Evolutionary conservation across 1,140 invertebrate genomes (phyloP).

Genomic region (Drosophila melanogaster): DNA sequence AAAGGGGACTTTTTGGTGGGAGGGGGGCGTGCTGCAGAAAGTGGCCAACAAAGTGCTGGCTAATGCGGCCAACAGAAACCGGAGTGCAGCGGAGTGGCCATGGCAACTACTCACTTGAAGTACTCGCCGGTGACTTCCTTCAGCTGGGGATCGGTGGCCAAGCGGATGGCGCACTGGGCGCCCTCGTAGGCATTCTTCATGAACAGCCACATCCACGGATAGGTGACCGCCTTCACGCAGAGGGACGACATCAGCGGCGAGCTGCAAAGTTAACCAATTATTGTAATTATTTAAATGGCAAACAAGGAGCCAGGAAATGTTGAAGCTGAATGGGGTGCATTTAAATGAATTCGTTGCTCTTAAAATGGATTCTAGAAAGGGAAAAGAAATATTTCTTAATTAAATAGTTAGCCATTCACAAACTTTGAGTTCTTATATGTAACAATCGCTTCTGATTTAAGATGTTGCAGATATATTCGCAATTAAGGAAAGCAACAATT

Average conservation of each 20-base stretch:
- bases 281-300: slow-evolving; percentile 52
- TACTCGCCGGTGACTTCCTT: slow-evolving; percentile 87
- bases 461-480: no score
- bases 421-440: no score
- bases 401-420: no score
- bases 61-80: slow-evolving; percentile 50
- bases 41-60: slow-evolving; percentile 52
- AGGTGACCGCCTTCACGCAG: slow-evolving; percentile 86
- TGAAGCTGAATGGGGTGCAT: background rate
- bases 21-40: slow-evolving; percentile 13
- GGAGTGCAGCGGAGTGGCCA: slow-evolving; percentile 30
- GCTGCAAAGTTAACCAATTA: slow-evolving; percentile 76
- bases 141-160: slow-evolving; percentile 87
- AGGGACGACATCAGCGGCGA: slow-evolving; percentile 85
- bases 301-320: background rate
- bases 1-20: background rate
- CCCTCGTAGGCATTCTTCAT: slow-evolving; percentile 88
- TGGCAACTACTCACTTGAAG: slow-evolving; percentile 86
- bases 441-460: no score
- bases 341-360: background rate
- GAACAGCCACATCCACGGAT: slow-evolving; percentile 88
- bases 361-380: no score
- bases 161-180: slow-evolving; percentile 88
- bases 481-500: no score
- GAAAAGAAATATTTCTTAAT: no score